Percentiles rank a stretch among this genome's conserved stretches.
phyloP scores from a whole-genome alignment of 2,113 vertebrate species.

The Halcyon malimbica region DNA sequence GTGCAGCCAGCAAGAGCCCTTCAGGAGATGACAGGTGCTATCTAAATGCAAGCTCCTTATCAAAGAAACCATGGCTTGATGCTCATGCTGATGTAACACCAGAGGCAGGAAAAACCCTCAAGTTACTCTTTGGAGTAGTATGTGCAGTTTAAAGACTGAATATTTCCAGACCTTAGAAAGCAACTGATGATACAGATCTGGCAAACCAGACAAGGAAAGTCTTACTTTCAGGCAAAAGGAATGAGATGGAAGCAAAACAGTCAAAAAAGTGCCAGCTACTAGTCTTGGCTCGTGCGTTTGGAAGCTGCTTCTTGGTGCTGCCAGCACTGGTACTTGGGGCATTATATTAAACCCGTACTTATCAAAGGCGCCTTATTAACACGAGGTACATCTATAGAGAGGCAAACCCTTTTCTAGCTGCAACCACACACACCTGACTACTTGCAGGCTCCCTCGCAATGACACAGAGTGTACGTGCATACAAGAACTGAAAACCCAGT shows the following conservation, averaged over 20 bases:
- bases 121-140: neutral
- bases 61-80: neutral
- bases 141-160: rapidly evolving
- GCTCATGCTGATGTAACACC: neutral
- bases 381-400: no score
- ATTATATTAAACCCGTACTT: neutral
- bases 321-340: neutral
- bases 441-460: neutral
- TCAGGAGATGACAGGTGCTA: neutral
- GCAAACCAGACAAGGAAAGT: neutral
- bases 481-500: neutral
- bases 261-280: neutral
- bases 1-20: neutral
- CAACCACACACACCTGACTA: rapidly evolving
- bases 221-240: neutral
- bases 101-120: neutral
- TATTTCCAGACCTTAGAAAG: neutral
- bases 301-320: neutral
- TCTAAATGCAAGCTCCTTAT: neutral
- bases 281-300: neutral
- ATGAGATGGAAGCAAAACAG: neutral
- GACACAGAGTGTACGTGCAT: neutral
- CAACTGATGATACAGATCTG: neutral
- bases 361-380: neutral
- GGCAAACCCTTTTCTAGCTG: neutral